A percentile compares a stretch with the other conserved stretches of the same genome.
phyloP scores from a whole-genome alignment of 2,113 vertebrate species.

The Rutilus rutilus region DNA sequence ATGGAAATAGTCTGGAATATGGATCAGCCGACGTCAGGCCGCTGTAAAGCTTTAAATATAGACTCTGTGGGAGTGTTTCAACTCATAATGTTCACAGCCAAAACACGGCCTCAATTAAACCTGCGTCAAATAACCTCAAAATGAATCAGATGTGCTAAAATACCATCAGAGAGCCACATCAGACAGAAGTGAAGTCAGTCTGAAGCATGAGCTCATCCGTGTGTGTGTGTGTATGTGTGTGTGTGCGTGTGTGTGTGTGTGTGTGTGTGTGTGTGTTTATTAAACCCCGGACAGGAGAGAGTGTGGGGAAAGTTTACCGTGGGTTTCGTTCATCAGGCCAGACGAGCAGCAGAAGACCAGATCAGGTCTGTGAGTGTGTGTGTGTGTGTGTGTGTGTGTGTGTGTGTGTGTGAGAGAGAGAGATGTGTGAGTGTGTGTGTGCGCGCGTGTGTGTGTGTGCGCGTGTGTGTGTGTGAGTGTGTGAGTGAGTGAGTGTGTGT shows the following conservation, averaged over 20 bases:
- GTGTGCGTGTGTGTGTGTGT: not conserved
- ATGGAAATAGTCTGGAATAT: not conserved
- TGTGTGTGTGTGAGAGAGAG: too few species aligned
- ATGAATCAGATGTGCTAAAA: constrained; percentile 14
- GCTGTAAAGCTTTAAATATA: not conserved
- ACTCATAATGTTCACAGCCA: constrained; percentile 29
- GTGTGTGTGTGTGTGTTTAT: not conserved
- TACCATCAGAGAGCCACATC: constrained; percentile 11
- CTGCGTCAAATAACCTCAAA: not conserved
- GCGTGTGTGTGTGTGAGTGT: too few species aligned
- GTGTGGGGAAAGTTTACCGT: too few species aligned
- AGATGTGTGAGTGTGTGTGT: too few species aligned
- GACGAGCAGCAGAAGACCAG: too few species aligned
- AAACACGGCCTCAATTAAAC: constrained; percentile 16
- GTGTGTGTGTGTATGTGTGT: not conserved
- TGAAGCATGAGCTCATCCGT: not conserved
- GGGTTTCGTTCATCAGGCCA: too few species aligned
- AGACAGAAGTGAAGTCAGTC: constrained; percentile 9
- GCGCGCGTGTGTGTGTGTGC: too few species aligned
- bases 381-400: too few species aligned
- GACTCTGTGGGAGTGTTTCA: not conserved
- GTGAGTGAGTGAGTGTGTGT: too few species aligned
- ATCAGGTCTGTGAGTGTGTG: too few species aligned
- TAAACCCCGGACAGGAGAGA: too few species aligned
- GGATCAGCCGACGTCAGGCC: not conserved